Conservation (phyloP, 1,140 invertebrate genomes). For the Dreissena rostriformis region DNA sequence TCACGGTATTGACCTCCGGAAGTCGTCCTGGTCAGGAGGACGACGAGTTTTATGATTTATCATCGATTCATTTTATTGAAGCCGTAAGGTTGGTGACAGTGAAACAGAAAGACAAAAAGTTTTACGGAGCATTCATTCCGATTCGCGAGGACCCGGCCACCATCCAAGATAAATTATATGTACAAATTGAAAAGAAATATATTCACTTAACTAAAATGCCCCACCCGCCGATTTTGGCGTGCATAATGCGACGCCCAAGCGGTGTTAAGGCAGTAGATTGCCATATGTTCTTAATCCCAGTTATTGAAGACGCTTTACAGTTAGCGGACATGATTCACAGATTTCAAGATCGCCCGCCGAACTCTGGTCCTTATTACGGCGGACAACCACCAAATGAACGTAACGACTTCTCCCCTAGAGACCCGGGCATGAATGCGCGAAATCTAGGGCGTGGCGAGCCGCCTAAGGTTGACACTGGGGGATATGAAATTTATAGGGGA, state of each 20-base stretch:
- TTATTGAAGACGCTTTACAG: conserved; percentile 63
- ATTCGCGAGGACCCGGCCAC: conserved; percentile 56
- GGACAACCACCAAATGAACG: background rate
- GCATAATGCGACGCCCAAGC: conserved; percentile 66
- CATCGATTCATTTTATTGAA: conserved; percentile 63
- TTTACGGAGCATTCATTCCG: conserved; percentile 65
- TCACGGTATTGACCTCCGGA: conserved; percentile 55
- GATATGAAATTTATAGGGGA: conserved; percentile 27
- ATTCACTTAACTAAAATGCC: conserved; percentile 60
- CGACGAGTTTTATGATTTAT: conserved; percentile 66
- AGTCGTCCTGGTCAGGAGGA: conserved; percentile 25
- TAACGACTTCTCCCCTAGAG: background rate
- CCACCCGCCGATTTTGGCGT: conserved; percentile 70
- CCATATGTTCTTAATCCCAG: conserved; percentile 69
- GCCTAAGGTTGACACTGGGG: conserved; percentile 40
- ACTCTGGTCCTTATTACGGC: conserved; percentile 27
- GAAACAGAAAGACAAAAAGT: conserved; percentile 64
- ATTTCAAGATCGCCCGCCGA: conserved; percentile 44
- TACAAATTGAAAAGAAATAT: conserved; percentile 65
- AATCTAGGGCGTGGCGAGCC: conserved; percentile 60
- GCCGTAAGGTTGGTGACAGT: conserved; percentile 61
- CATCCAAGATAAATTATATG: conserved; percentile 65
- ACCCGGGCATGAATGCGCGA: conserved; percentile 57
- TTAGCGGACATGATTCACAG: conserved; percentile 59
- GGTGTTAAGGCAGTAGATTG: conserved; percentile 72